These are phyloP conservation scores for Callithrix jacchus DNA, from an alignment of 2,113 vertebrate species.

Conservation along the genomic window DNA sequence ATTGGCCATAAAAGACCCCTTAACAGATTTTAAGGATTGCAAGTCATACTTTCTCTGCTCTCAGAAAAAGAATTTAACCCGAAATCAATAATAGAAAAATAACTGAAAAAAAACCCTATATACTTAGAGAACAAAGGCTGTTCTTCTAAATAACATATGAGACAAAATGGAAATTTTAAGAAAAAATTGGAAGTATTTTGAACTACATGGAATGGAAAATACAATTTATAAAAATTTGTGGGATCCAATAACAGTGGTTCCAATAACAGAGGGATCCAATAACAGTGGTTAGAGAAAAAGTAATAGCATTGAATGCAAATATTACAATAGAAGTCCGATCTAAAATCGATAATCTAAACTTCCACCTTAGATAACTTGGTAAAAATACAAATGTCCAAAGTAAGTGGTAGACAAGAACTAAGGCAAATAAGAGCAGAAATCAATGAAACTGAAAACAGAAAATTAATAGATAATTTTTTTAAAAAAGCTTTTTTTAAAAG, in stretches of 20 bases:
- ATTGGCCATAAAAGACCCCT: neutral
- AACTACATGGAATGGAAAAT: neutral
- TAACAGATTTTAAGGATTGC: neutral
- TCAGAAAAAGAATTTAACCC: neutral
- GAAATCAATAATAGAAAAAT: neutral
- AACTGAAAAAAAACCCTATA: neutral
- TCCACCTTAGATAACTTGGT: neutral
- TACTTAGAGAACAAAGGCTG: neutral
- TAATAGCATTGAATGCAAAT: neutral
- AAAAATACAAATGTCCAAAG: neutral
- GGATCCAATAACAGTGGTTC: neutral
- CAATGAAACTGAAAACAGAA: neutral
- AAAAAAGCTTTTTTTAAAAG: neutral
- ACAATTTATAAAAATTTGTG: neutral
- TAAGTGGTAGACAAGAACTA: neutral
- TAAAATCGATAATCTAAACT: neutral
- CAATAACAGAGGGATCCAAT: no score
- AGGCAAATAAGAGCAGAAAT: neutral
- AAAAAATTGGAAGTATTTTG: neutral
- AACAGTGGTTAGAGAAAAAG: neutral
- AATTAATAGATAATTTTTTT: neutral
- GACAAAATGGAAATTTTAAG: neutral
- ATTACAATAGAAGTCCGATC: neutral
- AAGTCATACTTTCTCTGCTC: neutral
- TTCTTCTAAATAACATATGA: neutral